Conservation (phyloP, 2,888 invertebrate genomes). For the Eremobia ochroleuca region DNA sequence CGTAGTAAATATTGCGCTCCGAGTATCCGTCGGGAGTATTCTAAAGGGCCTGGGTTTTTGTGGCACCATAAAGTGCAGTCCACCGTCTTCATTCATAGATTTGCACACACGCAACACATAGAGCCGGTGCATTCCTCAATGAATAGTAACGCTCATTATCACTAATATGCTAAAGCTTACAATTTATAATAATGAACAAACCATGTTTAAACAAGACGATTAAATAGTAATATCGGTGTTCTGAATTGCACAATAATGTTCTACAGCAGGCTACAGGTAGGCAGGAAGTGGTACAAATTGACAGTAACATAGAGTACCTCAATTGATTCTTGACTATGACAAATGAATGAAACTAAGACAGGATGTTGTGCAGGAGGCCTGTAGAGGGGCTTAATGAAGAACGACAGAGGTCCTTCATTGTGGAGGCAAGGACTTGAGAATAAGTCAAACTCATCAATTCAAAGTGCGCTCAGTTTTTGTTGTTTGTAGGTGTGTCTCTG, state of each 20-base stretch:
- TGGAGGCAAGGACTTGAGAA: conserved; percentile 58
- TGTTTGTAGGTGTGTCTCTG: conserved; percentile 63
- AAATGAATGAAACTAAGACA: conserved; percentile 72
- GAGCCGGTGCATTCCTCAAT: conserved; percentile 52
- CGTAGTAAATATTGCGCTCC: conserved; percentile 90
- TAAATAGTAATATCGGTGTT: conserved; percentile 56
- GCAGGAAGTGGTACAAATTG: conserved; percentile 69
- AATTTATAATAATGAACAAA: conserved; percentile 33
- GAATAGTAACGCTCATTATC: conserved; percentile 43
- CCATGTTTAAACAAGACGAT: conserved; percentile 39
- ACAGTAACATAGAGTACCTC: conserved; percentile 66
- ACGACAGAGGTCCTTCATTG: conserved; percentile 62
- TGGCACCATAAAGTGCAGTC: conserved; percentile 81
- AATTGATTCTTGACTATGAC: conserved; percentile 72
- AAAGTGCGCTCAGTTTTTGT: conserved; percentile 53
- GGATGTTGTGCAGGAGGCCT: conserved; percentile 68
- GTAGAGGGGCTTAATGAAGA: conserved; percentile 63
- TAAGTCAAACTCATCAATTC: conserved; percentile 52
- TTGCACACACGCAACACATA: conserved; percentile 63
- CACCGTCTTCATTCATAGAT: conserved; percentile 85
- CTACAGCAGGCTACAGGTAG: conserved; percentile 59
- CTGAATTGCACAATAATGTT: conserved; percentile 57
- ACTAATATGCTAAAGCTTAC: conserved; percentile 23
- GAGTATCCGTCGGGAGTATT: conserved; percentile 84
- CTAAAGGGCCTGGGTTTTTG: conserved; percentile 85